These are phyloP conservation scores for Amblyraja radiata DNA, from an alignment of 2,797 vertebrate species.

Conservation along the genomic window DNA sequence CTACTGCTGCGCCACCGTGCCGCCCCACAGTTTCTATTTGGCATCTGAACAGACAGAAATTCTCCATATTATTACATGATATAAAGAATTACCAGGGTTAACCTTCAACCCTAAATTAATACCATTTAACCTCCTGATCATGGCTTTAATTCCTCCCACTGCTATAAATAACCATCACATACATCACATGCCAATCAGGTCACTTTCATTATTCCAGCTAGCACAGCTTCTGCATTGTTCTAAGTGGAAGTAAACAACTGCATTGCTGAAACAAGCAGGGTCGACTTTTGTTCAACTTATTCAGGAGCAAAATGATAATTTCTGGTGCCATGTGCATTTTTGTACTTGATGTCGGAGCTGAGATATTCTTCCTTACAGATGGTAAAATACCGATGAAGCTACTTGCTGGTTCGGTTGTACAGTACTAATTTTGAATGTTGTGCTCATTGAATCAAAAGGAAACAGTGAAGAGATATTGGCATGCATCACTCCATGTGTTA, in stretches of 20 bases:
- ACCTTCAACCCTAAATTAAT: not conserved
- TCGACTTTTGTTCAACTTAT: not conserved
- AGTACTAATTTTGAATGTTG: not conserved
- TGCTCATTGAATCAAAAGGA: not conserved
- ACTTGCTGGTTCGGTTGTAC: not conserved
- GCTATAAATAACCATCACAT: constrained; percentile 6
- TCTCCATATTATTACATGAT: too few relatives aligned
- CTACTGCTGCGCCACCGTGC: too few relatives aligned
- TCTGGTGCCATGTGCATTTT: not conserved
- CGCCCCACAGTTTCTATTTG: not conserved
- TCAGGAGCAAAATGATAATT: not conserved
- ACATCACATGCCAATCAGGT: not conserved
- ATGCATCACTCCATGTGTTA: not conserved
- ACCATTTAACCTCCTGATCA: not conserved
- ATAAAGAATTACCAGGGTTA: not conserved
- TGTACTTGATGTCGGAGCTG: not conserved
- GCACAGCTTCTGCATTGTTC: not conserved
- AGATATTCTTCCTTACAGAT: not conserved
- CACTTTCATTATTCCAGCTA: not conserved
- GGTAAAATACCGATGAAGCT: not conserved
- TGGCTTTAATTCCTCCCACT: not conserved
- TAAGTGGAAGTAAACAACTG: not conserved
- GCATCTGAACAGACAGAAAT: not conserved
- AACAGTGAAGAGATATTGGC: not conserved
- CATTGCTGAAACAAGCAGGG: not conserved